phyloP scores from a whole-genome alignment of 2,888 invertebrate genomes.

The Scaeva pyrastri region DNA sequence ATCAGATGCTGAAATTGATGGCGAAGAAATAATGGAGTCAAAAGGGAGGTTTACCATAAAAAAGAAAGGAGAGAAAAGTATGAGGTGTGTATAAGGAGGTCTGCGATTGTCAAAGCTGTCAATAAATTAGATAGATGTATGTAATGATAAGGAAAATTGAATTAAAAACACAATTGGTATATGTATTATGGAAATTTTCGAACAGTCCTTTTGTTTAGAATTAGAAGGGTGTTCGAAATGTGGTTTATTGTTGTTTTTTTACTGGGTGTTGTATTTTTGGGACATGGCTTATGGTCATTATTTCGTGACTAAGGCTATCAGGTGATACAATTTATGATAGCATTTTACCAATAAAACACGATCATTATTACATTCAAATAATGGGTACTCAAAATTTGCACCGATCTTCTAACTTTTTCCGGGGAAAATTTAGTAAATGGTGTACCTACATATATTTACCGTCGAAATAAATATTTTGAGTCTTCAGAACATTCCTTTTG shows the following conservation, averaged over 20 bases:
- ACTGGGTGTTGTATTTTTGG: no score
- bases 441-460: no score
- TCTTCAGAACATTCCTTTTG: no score
- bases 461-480: no score
- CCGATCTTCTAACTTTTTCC: no score
- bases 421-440: no score
- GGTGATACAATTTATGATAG: no score
- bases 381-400: no score
- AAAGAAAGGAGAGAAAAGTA: background rate
- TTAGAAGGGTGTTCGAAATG: background rate
- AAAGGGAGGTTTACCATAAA: background rate
- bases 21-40: background rate
- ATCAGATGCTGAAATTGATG: constrained; percentile 8
- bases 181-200: background rate
- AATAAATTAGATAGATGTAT: background rate
- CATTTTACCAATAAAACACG: no score
- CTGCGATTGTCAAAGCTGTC: background rate
- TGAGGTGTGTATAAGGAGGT: background rate
- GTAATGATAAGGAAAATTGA: background rate
- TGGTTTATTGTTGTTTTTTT: background rate
- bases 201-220: background rate
- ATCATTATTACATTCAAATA: no score
- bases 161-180: background rate
- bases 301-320: no score
- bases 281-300: no score